Evolutionary conservation across 2,797 vertebrate genomes (phyloP).

Genomic region (Halcyon chelicuti): DNA sequence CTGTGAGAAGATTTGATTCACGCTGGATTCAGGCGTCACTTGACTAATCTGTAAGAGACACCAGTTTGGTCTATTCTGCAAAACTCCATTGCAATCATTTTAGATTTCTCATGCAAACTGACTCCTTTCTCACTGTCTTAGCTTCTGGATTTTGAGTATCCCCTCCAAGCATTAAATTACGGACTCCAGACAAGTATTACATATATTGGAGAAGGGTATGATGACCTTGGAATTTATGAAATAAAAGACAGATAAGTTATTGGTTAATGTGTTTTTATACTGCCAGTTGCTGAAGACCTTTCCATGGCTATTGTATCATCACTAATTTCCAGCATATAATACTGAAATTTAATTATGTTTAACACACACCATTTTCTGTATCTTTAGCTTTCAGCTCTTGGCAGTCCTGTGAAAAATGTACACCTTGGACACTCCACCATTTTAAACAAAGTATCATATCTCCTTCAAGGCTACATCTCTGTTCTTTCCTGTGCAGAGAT

Average conservation of each 20-base stretch:
- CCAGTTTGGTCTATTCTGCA: neutral
- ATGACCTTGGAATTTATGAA: neutral
- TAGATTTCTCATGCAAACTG: neutral
- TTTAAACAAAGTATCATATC: neutral
- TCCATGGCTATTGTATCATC: neutral
- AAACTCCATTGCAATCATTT: neutral
- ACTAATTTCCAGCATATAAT: slow-evolving; percentile 42
- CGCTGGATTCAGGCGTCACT: neutral
- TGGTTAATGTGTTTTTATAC: neutral
- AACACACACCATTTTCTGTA: slow-evolving; percentile 33
- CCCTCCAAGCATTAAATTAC: neutral
- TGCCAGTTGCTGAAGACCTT: neutral
- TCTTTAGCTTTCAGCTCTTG: slow-evolving; percentile 36
- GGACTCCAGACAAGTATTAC: neutral
- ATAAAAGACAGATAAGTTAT: neutral
- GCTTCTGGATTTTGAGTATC: neutral
- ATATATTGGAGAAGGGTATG: neutral
- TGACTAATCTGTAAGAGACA: neutral
- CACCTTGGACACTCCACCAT: neutral
- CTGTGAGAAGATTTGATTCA: slow-evolving; percentile 5
- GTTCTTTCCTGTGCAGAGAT: neutral
- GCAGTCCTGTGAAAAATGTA: neutral
- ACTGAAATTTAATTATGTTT: slow-evolving; percentile 20
- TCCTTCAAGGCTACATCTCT: neutral
- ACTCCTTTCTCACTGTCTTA: neutral